Base-by-base conservation (phyloP, 2,113 vertebrate genomes). In the Phrynosoma blainvillii region DNA sequence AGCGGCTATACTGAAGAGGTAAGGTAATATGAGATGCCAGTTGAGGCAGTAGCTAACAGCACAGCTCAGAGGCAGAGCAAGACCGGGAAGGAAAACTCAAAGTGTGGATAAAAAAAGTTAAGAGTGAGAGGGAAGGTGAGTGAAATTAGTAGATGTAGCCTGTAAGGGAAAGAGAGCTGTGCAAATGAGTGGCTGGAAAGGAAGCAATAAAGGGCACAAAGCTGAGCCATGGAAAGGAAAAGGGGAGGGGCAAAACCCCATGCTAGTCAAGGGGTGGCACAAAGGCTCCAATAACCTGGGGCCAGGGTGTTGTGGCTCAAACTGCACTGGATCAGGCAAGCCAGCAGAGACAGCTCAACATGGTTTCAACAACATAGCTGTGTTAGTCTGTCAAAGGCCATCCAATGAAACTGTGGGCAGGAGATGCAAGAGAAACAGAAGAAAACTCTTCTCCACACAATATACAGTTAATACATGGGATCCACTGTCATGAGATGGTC, bases 11-110 rank as follows among this genome's bases (percentile, higher is more conserved):
- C 59, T 47, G 20, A 88, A 71, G 32, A 82, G 40, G 54, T 18
- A 82, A 87, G 84, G 56, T 82, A 42, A n/a, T 81, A 10, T 81
- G 59, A 65, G 21, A 21, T 81, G 56, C 79, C 32, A 80, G 32
- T 20, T 23, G 36, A 68, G 59, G 16, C 7, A 62, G 18, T 13
- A 20, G 18, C 56, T 59, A 11, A 59, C 3, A 59, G 56, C 56
- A 59, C 9, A 59, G 13, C 27, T 13, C 6, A 68, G 27, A 68
- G 40, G 40, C 36, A 68, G 23, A 82, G 62, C 36, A 68, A 66
- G 13, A 68, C 7, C 16, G 3, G 16, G 27, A n/a, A 36, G 36
- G 2, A 20, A 68, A 68, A 68, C 1, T 4, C 16, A 68, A 42
- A 5, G 4, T 47, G 32, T 23, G 42, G 21, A 36, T 13, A 27